Conservation (phyloP, 2,888 invertebrate genomes). For the Xanthia icteritia region DNA sequence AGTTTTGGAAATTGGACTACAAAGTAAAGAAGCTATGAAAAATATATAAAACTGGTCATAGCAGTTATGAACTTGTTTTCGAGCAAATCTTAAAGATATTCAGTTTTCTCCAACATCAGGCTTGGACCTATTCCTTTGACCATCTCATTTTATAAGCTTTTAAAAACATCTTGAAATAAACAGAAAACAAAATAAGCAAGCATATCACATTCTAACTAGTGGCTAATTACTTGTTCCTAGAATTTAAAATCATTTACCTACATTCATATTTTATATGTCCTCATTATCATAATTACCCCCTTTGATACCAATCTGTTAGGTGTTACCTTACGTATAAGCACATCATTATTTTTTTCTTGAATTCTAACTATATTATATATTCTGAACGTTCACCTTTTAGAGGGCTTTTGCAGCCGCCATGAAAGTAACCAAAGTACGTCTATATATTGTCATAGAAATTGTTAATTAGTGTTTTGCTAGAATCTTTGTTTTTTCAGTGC, state of each 20-base stretch:
- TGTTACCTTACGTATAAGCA: constrained; percentile 37
- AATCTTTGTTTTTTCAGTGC: background rate
- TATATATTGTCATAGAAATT: background rate
- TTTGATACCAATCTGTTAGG: constrained; percentile 41
- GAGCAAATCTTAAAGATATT: constrained; percentile 4
- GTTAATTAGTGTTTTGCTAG: constrained; percentile 4
- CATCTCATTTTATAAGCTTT: background rate
- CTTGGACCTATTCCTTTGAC: background rate
- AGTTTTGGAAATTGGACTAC: background rate
- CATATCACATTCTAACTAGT: background rate
- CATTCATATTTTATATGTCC: background rate
- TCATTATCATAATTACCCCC: constrained; percentile 11
- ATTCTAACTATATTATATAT: constrained; percentile 15
- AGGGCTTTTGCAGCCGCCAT: constrained; percentile 13
- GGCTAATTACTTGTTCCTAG: background rate
- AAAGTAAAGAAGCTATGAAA: background rate
- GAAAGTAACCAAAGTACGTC: constrained; percentile 10
- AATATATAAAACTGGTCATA: constrained; percentile 12
- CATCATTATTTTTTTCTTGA: constrained; percentile 57
- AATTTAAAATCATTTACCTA: background rate
- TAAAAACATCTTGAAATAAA: constrained; percentile 13
- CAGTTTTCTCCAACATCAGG: background rate
- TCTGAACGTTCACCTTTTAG: constrained; percentile 17
- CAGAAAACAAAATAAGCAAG: background rate
- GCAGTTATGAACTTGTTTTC: background rate